Conservation (phyloP, 2,113 vertebrate genomes). For the Oreotrochilus melanogaster region DNA sequence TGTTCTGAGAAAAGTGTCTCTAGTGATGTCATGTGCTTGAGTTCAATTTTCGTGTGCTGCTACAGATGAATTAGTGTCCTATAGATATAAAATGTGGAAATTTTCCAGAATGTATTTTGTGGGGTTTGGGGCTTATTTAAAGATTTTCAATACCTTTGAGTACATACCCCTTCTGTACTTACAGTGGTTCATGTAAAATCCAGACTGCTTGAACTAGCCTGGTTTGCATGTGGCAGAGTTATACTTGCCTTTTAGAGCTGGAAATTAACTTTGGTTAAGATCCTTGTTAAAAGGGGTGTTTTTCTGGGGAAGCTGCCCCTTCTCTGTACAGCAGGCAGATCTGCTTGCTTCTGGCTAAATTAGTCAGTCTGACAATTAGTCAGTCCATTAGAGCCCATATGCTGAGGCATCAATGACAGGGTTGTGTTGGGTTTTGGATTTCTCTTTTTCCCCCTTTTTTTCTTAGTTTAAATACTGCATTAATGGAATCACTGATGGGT, state of each 20-base stretch:
- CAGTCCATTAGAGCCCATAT: background rate
- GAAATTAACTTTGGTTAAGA: background rate
- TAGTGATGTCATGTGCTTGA: background rate
- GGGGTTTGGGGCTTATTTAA: background rate
- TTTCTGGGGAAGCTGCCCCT: background rate
- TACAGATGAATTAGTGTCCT: background rate
- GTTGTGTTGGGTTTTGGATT: background rate
- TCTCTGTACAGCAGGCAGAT: fast-evolving
- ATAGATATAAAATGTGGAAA: background rate
- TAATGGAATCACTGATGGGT: background rate
- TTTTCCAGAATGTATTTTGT: background rate
- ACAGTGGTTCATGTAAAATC: fast-evolving
- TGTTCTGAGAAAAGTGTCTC: background rate
- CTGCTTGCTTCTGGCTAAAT: background rate
- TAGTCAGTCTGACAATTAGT: background rate
- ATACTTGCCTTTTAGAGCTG: background rate
- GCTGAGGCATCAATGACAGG: background rate
- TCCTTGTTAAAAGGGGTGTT: background rate
- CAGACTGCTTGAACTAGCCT: background rate
- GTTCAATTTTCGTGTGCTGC: background rate
- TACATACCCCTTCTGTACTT: background rate
- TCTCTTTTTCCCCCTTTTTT: background rate
- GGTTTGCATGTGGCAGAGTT: background rate
- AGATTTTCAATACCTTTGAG: background rate
- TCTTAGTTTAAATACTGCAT: background rate